phyloP scores from a whole-genome alignment of 2,888 invertebrate genomes.

The Tetrapedia diversipes region DNA sequence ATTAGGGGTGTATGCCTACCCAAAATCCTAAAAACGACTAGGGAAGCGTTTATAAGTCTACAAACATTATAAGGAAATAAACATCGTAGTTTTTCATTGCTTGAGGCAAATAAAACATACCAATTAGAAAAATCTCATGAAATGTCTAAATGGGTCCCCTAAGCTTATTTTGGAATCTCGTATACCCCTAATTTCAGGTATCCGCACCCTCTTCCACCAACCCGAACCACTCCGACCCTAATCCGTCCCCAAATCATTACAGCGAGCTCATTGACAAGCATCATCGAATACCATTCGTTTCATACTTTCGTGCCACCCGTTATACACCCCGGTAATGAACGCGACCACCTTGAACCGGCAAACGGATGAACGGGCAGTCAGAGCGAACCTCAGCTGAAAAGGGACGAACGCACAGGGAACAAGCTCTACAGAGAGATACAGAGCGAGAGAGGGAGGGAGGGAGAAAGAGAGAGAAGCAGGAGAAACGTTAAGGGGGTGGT shows the following conservation, averaged over 20 bases:
- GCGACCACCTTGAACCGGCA: conserved; percentile 82
- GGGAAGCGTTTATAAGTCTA: no score
- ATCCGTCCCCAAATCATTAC: not conserved
- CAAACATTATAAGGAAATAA: no score
- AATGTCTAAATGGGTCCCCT: no score
- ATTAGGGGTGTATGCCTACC: no score
- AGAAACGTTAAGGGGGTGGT: conserved; percentile 41
- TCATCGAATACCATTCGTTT: conserved; percentile 8
- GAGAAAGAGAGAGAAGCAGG: conserved; percentile 21
- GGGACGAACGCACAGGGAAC: conserved; percentile 1
- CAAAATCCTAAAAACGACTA: no score
- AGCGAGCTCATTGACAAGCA: not conserved
- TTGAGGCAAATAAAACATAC: no score
- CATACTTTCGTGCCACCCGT: conserved; percentile 45
- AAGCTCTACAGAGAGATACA: no score
- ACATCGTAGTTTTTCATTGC: no score
- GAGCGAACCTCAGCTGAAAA: conserved; percentile 46
- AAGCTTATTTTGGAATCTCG: no score
- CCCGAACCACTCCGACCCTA: not conserved
- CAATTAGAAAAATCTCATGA: no score
- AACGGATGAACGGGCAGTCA: conserved; percentile 78
- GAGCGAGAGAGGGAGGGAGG: not conserved
- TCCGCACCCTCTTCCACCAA: no score
- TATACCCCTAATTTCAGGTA: no score
- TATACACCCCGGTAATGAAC: conserved; percentile 77